Conservation (phyloP, 2,888 invertebrate genomes). For the Heliconius ethilla region DNA sequence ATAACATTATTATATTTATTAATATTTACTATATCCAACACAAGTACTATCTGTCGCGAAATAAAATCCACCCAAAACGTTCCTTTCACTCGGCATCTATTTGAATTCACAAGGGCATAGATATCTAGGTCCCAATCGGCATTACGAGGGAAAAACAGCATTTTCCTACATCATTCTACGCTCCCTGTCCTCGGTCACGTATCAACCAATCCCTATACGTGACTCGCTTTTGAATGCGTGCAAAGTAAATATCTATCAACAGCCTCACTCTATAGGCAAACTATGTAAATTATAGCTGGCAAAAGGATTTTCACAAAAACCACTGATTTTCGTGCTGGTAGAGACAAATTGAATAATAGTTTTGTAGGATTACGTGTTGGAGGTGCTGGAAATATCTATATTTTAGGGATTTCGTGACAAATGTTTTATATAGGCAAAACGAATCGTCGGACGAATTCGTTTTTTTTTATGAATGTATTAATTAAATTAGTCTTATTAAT, state of each 20-base stretch:
- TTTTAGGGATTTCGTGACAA: neutral
- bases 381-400: too few species aligned
- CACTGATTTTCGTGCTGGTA: conserved; percentile 31
- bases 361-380: neutral
- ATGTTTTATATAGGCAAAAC: neutral
- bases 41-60: conserved; percentile 31
- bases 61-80: conserved; percentile 39
- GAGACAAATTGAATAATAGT: conserved; percentile 17
- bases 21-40: neutral
- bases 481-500: too few species aligned
- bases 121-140: conserved; percentile 47
- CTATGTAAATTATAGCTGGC: conserved; percentile 45
- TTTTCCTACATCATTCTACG: conserved; percentile 47
- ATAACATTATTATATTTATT: neutral
- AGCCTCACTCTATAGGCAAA: conserved; percentile 54
- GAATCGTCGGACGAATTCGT: too few species aligned
- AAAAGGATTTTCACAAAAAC: conserved; percentile 26
- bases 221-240: conserved; percentile 50
- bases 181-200: conserved; percentile 50
- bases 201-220: conserved; percentile 53
- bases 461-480: neutral
- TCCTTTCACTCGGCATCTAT: conserved; percentile 43
- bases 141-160: conserved; percentile 44
- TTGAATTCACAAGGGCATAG: conserved; percentile 45
- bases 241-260: conserved; percentile 59